These are phyloP conservation scores for Sarotherodon lohbergeri DNA, from an alignment of 2,113 vertebrate genomes.

Conservation along the genomic window DNA sequence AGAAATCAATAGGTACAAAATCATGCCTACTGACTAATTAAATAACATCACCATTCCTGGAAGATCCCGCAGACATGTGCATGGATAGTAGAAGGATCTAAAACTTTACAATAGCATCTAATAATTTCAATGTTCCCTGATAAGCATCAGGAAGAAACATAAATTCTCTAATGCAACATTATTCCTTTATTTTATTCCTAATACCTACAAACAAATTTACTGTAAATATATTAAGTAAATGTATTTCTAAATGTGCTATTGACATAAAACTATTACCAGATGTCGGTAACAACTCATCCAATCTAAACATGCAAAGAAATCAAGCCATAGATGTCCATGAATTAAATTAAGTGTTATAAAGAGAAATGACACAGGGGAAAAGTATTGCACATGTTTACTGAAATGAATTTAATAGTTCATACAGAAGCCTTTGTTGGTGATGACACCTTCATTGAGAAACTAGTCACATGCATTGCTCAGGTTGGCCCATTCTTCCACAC, in stretches of 20 bases:
- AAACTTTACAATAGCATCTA: background rate
- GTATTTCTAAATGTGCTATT: background rate
- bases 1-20: background rate
- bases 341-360: background rate
- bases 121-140: background rate
- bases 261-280: background rate
- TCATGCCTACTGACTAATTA: background rate
- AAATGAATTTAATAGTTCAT: background rate
- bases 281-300: background rate
- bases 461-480: no score
- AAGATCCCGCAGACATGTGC: accelerated
- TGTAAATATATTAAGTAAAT: background rate
- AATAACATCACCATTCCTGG: background rate
- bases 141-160: background rate
- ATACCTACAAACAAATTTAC: accelerated
- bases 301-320: background rate
- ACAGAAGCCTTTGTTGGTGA: background rate
- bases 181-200: background rate
- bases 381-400: background rate
- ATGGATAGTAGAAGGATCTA: background rate
- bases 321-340: background rate
- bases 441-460: background rate
- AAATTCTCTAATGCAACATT: background rate
- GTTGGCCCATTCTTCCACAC: no score
- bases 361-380: background rate